Evolutionary conservation across 2,888 invertebrate genomes (phyloP).

Genomic region (Philhelius pedissequus): DNA sequence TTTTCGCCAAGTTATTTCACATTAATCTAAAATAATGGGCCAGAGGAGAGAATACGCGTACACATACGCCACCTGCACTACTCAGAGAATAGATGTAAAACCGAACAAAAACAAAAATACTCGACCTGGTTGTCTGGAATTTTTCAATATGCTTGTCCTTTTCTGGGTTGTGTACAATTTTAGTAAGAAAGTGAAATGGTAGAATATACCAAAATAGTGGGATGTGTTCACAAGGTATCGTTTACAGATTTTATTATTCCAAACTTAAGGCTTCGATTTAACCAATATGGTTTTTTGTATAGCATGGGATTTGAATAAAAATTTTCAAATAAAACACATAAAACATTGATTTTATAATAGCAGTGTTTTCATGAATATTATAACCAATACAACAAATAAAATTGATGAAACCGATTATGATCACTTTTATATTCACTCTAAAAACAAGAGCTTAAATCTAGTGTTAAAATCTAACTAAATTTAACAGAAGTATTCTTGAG

Average conservation of each 20-base stretch:
- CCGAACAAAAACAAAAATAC: constrained; percentile 61
- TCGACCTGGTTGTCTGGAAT: neutral
- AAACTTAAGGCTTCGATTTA: neutral
- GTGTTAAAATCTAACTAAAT: too few species aligned
- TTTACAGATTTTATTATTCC: neutral
- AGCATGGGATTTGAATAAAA: too few species aligned
- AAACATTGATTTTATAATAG: too few species aligned
- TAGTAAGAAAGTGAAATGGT: constrained; percentile 16
- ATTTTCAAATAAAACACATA: too few species aligned
- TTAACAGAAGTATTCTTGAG: too few species aligned
- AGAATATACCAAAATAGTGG: constrained; percentile 31
- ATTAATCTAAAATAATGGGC: constrained; percentile 5
- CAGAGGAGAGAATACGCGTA: neutral
- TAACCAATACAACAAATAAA: too few species aligned
- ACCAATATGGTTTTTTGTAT: too few species aligned
- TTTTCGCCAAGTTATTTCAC: constrained; percentile 25
- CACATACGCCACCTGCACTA: too few species aligned
- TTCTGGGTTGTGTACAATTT: constrained; percentile 15
- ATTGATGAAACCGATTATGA: too few species aligned
- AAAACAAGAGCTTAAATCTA: too few species aligned
- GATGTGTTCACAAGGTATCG: neutral
- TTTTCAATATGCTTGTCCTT: neutral
- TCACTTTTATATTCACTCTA: too few species aligned
- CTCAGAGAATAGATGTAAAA: neutral
- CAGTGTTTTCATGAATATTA: too few species aligned